These are phyloP conservation scores for Heliconius himera DNA, from an alignment of 1,140 invertebrate genomes.

Conservation along the genomic window DNA sequence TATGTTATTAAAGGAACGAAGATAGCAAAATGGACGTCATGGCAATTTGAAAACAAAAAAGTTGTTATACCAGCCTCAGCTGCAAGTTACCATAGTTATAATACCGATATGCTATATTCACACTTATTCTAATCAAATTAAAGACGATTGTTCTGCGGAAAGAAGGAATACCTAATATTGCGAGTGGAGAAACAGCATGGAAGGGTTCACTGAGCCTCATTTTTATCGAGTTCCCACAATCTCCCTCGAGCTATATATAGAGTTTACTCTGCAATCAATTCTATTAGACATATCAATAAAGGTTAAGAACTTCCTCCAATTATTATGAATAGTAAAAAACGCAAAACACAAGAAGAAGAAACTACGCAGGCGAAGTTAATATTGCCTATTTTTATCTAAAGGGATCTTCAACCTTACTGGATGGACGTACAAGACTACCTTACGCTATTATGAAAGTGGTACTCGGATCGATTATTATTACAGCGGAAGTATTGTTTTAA, in stretches of 20 bases:
- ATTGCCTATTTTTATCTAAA: conserved; percentile 2
- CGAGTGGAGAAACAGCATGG: conserved; percentile 18
- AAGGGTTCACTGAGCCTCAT: conserved; percentile 56
- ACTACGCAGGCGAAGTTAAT: no score
- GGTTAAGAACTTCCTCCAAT: conserved; percentile 27
- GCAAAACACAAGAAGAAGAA: neutral
- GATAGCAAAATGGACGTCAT: conserved; percentile 49
- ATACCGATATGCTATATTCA: conserved; percentile 44
- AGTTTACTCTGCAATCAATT: conserved; percentile 32
- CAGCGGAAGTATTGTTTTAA: neutral
- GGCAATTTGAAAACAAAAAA: conserved; percentile 63
- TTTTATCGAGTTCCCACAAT: conserved; percentile 53
- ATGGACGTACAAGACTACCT: neutral
- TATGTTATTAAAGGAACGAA: conserved; percentile 46
- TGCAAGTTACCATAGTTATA: conserved; percentile 29
- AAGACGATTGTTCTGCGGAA: conserved; percentile 14
- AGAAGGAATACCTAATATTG: neutral
- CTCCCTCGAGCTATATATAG: conserved; percentile 48
- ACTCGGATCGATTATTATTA: neutral
- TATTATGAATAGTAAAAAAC: conserved; percentile 23
- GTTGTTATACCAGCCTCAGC: conserved; percentile 51
- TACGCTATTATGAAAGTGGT: neutral
- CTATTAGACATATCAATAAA: conserved; percentile 39
- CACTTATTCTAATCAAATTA: conserved; percentile 20
- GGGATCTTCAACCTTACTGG: neutral